Base-by-base conservation (phyloP, 2,888 invertebrate genomes). In the Creontiades dilutus region DNA sequence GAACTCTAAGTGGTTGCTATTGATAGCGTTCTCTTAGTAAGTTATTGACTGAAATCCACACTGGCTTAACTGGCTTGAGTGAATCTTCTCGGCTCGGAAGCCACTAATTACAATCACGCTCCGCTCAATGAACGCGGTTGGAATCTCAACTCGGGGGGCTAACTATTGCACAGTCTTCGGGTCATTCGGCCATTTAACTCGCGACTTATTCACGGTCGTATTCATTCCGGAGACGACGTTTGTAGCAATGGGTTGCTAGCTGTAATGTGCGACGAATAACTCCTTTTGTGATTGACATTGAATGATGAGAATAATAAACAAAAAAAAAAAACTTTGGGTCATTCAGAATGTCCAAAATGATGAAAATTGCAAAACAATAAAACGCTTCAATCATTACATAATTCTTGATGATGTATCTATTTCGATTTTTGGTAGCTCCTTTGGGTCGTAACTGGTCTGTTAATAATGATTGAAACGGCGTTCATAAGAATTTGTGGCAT, bases 181-280 rank as follows among this genome's bases (percentile, higher is more conserved):
- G 75, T 75, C 75, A 75, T 75, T 75, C 75, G 75, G 9, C 75
- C n/a, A 75, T 28, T 75, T 75, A 28, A 5, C 52, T 52, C 52
- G 75, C 19, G 23, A 75, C 75, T 19, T 75, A 13, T 75, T 75
- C 75, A 75, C 75, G 75, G 75, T 28, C 75, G 28, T n/a, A 75
- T 75, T 75, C 75, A 75, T 75, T 75, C 19, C 28, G 5, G 23
- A 1, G 23, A 28, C 11, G 75, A n/a, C 23, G 28, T 28, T 19
- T 75, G 23, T 13, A 28, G 12, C 75, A 19, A n/a, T 28, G 75
- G 19, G 37, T 37, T 37, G 37, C 37, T 37, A 2, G 75, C 23
- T 14, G 4, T 3, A 19, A 52, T 52, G 52, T 52, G 52, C 52
- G 52, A 52, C 52, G 12, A 12, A 52, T 3, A 52, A 52, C 16